Base-by-base conservation (phyloP, 2,113 vertebrate species). In the Amblyornis subalaris region DNA sequence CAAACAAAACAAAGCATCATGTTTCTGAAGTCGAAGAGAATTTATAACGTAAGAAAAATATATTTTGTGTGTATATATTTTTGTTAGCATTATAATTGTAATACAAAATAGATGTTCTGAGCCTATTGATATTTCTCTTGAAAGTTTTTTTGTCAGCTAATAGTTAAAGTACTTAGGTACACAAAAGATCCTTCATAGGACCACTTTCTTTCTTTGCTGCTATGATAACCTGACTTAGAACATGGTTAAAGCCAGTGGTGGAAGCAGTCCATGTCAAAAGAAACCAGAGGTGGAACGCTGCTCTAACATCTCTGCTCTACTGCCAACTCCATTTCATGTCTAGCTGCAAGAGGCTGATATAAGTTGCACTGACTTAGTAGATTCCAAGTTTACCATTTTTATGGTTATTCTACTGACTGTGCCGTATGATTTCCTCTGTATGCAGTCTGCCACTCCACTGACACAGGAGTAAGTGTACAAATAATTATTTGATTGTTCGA, bases 401-500 rank as follows among this genome's bases (percentile, higher is more conserved):
- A 71, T 12, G 5, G 11, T 71, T 58, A 61, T 35, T 81, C 62
- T 77, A 13, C 61, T 70, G 26, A 44, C 26, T 78, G 14, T 71
- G 72, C 57, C 38, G 2, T 95, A 26, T 65, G 64, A 82, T 90
- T 93, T 96, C 29, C 80, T 93, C 51, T 51, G 29, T 61, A 35
- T 82, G 51, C n/a, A 65, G 35, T 45, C 15, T 95, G 65, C 62
- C 67, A 48, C 48, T 95, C 53, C 81, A 57, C 54, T 8, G 8
- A 36, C 66, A 72, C 64, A 75, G 40, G 74, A 89, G 35, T 69
- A 89, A 95, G 54, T 28, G 70, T 93, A 89, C 64, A 97, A 95
- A 96, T 92, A 96, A 84, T 94, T 87, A 91, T 95, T 96, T 97
- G 92, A 95, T 96, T 97, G 51, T 96, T 97, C 61, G 92, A 95